Evolutionary conservation across 64 coral and sea anemone genomes (phyloP), one percentile per base, ranked within the genome.

Genomic region (Stichodactyla helianthus): DNA sequence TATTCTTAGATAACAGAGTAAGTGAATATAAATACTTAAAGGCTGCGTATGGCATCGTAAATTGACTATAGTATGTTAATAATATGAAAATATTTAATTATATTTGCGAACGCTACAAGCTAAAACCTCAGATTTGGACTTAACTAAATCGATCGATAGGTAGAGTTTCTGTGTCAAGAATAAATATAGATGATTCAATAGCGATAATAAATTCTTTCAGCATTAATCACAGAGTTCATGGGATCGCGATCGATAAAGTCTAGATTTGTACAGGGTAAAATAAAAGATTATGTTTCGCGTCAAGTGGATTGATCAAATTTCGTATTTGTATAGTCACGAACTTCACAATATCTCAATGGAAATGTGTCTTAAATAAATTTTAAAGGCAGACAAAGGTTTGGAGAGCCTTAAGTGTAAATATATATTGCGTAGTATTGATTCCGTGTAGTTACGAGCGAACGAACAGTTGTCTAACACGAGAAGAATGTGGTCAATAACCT

Each of bases 261-360:
- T 9, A 58, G 55, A 15, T 58, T 58, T 15, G 55, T 58, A 58
- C 9, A 58, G 4, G 55, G 55, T 15, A 58, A 15, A 58, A 15
- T 58, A 58, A 74, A 70, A 23, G 19, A 70, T 70, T 20, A 19
- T 74, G 68, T 35, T 28, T 74, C 68, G 25, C 68, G 68, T 74
- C 68, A 74, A 74, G 68, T 74, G 68, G 8, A 74, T 26, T 22
- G 63, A 67, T 67, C 63, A 67, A 67, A 67, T 67, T 67, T 27
- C 68, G 2, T 74, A 74, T 74, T 74, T 74, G 25, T 74, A 19
- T 31, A 74, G 68, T 74, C 68, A 74, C 68, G 68, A 74, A 74
- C 68, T 74, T 74, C 8, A 26, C n/a, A 74, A 74, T 10, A 74
- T 27, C 68, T 74, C 68, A 74, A 31, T 23, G n/a, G 25, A 74